Conservation (phyloP, 2,888 invertebrate genomes). For the Perizoma flavofasciatum region DNA sequence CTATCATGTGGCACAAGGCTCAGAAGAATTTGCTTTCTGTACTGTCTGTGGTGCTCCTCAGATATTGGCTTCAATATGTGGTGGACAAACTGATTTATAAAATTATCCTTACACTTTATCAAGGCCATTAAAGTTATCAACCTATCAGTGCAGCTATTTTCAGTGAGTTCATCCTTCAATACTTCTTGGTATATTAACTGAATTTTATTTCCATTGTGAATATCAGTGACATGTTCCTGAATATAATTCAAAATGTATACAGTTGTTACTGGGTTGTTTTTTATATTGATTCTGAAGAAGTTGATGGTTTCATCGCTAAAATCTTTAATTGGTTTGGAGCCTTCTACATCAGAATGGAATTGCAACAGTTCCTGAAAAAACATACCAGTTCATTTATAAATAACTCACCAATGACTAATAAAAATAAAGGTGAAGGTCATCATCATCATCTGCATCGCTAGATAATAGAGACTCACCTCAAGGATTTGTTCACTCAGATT, state of each 20-base stretch:
- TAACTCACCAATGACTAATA: no score
- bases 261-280: slow-evolving; percentile 72
- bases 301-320: slow-evolving; percentile 59
- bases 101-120: slow-evolving; percentile 63
- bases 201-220: slow-evolving; percentile 54
- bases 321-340: slow-evolving; percentile 57
- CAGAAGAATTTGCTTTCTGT: slow-evolving; percentile 73
- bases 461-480: slow-evolving; percentile 57
- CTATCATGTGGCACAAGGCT: slow-evolving; percentile 69
- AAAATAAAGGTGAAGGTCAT: no score
- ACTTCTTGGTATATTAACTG: slow-evolving; percentile 66
- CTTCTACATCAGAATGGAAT: slow-evolving; percentile 60
- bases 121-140: slow-evolving; percentile 67
- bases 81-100: slow-evolving; percentile 56
- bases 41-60: slow-evolving; percentile 66
- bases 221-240: slow-evolving; percentile 52
- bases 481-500: slow-evolving; percentile 61
- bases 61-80: slow-evolving; percentile 63
- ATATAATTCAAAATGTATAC: slow-evolving; percentile 60
- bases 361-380: slow-evolving; percentile 68
- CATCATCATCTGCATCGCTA: no score
- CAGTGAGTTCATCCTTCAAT: slow-evolving; percentile 62
- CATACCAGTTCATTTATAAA: neutral
- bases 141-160: slow-evolving; percentile 62
- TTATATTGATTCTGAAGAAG: slow-evolving; percentile 74